These are phyloP conservation scores for Psylliodes chrysocephalus DNA, from an alignment of 2,888 invertebrate species.

Conservation along the genomic window DNA sequence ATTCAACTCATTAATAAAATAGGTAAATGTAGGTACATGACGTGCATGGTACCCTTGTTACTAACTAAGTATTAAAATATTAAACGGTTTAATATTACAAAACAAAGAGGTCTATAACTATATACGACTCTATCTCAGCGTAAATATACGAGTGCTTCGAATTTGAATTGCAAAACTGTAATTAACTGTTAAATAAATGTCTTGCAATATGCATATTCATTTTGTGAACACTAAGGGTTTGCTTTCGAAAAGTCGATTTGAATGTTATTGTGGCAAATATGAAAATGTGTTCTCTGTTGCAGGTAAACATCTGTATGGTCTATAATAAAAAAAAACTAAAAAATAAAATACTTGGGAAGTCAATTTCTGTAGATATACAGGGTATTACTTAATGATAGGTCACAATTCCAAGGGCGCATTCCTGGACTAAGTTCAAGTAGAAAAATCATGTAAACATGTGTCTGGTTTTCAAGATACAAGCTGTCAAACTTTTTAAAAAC, in stretches of 20 bases:
- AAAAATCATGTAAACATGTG: too few relatives aligned
- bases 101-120: conserved; percentile 39
- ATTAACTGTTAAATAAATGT: conserved; percentile 61
- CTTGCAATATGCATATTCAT: conserved; percentile 59
- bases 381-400: too few relatives aligned
- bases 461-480: too few relatives aligned
- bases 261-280: conserved; percentile 34
- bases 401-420: too few relatives aligned
- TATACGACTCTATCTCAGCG: conserved; percentile 54
- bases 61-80: conserved; percentile 48
- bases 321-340: neutral
- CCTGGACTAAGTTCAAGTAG: too few relatives aligned
- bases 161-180: conserved; percentile 63
- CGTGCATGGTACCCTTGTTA: neutral
- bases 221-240: conserved; percentile 52
- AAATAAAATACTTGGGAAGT: neutral
- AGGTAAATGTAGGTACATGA: neutral
- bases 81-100: conserved; percentile 43
- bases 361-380: too few relatives aligned
- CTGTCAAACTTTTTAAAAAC: too few relatives aligned
- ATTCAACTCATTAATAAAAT: too few relatives aligned
- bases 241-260: conserved; percentile 50
- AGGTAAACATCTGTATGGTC: neutral
- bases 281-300: conserved; percentile 11
- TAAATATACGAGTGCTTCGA: conserved; percentile 59